phyloP scores from a whole-genome alignment of 2,888 invertebrate species.

The Notocelia uddmanniana region DNA sequence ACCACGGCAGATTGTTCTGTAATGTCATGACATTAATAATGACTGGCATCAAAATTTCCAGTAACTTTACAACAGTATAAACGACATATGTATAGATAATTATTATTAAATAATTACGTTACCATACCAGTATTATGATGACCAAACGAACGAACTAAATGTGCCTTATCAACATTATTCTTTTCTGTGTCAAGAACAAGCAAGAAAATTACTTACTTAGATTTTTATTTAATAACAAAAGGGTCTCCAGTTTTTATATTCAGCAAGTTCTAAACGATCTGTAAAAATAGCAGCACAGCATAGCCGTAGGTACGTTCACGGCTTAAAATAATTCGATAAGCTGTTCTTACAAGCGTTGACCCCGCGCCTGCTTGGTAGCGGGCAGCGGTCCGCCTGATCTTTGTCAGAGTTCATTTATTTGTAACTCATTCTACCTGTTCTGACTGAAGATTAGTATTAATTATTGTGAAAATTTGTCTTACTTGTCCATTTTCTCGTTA shows the following conservation, averaged over 20 bases:
- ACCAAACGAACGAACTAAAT: background rate
- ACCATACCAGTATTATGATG: background rate
- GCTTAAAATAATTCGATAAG: constrained; percentile 52
- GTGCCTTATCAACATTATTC: background rate
- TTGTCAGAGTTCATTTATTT: constrained; percentile 26
- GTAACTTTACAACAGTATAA: background rate
- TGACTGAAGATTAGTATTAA: background rate
- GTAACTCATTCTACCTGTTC: constrained; percentile 10
- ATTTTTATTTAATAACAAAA: constrained; percentile 6
- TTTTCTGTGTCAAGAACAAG: background rate
- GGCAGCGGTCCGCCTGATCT: constrained; percentile 46
- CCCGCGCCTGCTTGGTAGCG: constrained; percentile 52
- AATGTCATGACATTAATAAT: background rate
- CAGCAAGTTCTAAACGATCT: background rate
- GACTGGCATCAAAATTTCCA: background rate
- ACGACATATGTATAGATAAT: constrained; percentile 12
- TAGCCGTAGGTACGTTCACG: constrained; percentile 26
- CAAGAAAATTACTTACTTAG: background rate
- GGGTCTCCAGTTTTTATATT: background rate
- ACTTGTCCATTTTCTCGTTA: too few relatives aligned
- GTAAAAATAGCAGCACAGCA: constrained; percentile 3
- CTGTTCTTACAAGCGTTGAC: constrained; percentile 52
- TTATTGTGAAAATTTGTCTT: background rate
- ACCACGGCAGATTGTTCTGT: background rate
- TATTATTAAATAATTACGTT: constrained; percentile 5